Base-by-base conservation (phyloP, 1,140 invertebrate genomes). In the Stegodyphus mimosarum region DNA sequence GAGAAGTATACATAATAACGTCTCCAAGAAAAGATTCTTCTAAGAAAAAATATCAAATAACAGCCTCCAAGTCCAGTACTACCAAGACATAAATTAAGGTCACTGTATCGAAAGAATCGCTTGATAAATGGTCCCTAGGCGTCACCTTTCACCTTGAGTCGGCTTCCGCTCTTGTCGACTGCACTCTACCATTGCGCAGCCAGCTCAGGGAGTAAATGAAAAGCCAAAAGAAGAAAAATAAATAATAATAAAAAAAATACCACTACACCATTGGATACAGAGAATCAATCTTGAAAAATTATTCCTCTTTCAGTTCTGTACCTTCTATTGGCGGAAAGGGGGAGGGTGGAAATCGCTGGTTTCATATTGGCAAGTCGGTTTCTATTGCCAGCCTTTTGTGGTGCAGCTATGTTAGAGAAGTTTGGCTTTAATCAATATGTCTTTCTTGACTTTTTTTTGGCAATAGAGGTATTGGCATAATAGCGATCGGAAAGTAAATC, bases 11-110 rank as follows among this genome's bases (percentile, higher is more conserved):
- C 55, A 60, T 60, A 60, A 60, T 60, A 15, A 60, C 55, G 15
- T 0, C 55, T 11, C 55, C 55, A 60, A 60, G 9, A 15, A 60
- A 60, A 60, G 55, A 15, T 9, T 60, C 55, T 15, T 11, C 55
- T 9, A 15, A 15, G 55, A 15, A 60, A 11, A 15, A 15, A 60
- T 11, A 60, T 60, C 55, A 60, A 60, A 60, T 60, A 60, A 60
- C 55, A 60, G 55, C 15, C 9, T 60, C 15, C 55, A 15, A 60
- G 55, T 60, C 55, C 55, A 60, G 1, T 33, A 33, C 33, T 33
- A 33, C 33, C 55, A 60, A 48, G 64, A 80, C 78, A 80, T 80
- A 80, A 80, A 80, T 80, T 80, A 80, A 80, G 78, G 78, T 72
- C 78, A 80, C n/a, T 80, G 78, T 53, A 80, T 70, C 77, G 53